Evolutionary conservation across 1,140 invertebrate species (phyloP).

Genomic region (Eupristina koningsbergeri): DNA sequence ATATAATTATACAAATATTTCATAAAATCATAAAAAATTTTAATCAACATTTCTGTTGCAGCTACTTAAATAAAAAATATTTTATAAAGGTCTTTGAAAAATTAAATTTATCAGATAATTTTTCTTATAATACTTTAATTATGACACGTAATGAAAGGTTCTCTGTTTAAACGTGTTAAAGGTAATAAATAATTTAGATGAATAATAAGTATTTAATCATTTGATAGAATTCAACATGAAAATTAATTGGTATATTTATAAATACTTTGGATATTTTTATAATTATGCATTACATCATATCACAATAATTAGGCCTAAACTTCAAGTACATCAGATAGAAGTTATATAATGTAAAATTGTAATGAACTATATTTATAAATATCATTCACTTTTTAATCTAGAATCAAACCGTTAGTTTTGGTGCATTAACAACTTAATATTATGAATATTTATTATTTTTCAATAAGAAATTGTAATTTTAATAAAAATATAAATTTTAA

Average conservation of each 20-base stretch:
- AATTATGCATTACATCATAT: not conserved
- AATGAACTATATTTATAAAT: too few species aligned
- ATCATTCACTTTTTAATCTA: too few species aligned
- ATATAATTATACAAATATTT: too few species aligned
- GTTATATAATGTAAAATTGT: too few species aligned
- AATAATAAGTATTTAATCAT: not conserved
- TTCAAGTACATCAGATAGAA: not conserved
- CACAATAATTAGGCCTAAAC: not conserved
- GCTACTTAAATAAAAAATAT: not conserved
- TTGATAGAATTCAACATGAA: too few species aligned
- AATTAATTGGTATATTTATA: too few species aligned
- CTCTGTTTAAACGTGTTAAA: not conserved
- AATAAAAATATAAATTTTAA: too few species aligned
- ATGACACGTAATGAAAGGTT: not conserved
- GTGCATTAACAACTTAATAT: too few species aligned
- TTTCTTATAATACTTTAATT: not conserved
- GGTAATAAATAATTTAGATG: too few species aligned
- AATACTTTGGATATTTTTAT: not conserved
- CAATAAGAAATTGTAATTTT: too few species aligned
- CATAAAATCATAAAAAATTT: not conserved
- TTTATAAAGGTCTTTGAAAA: not conserved
- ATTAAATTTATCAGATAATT: not conserved
- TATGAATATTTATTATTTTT: too few species aligned
- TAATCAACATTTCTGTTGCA: not conserved
- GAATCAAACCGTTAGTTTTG: too few species aligned